Evolutionary conservation across 2,113 vertebrate species (phyloP), one percentile per base, ranked within the genome.

Genomic region (Datnioides undecimradiatus): DNA sequence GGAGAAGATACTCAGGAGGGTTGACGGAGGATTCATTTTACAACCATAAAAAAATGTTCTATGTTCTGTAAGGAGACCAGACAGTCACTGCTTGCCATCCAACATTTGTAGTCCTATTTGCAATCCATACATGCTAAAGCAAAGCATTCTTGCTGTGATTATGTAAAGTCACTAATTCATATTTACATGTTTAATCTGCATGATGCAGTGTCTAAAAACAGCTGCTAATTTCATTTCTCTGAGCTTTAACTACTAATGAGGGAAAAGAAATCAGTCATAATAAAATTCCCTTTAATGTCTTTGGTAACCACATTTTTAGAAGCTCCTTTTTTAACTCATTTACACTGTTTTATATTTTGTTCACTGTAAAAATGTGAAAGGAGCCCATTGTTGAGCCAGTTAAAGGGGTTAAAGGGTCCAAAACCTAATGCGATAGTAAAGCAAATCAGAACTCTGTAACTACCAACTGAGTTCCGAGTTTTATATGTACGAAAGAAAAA

Each of bases 21-120:
- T 13, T 62, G 45, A 62, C 19, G 23, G 25, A 25, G 27, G 19
- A 75, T 82, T 69, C 21, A 17, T 27, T 79, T 72, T 27, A 36
- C 19, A 69, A 4, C 9, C 12, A 58, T 51, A 57, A 27, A 33
- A 69, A 41, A 57, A 52, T 41, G 6, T 3, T 41, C 0, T 11
- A 31, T 33, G 5, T 54, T 40, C 12, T 27, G n/a, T n/a, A n/a
- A 43, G 45, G 41, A 68, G 11, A 27, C 2, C 25, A 40, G 34
- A n/a, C 14, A 31, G 62, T 8, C 23, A 21, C 55, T 74, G 40
- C 27, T 78, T 64, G 14, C 63, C 6, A n/a, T 64, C 31, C 8
- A 51, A 21, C 52, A 71, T 40, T n/a, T 14, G n/a, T 38, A 43
- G 43, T 29, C 17, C 21, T 10, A 43, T 52, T 65, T 55, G 19